Evolutionary conservation across 2,888 invertebrate species (phyloP), one percentile per base, ranked within the genome.

Genomic region (Tetragonisca angustula): DNA sequence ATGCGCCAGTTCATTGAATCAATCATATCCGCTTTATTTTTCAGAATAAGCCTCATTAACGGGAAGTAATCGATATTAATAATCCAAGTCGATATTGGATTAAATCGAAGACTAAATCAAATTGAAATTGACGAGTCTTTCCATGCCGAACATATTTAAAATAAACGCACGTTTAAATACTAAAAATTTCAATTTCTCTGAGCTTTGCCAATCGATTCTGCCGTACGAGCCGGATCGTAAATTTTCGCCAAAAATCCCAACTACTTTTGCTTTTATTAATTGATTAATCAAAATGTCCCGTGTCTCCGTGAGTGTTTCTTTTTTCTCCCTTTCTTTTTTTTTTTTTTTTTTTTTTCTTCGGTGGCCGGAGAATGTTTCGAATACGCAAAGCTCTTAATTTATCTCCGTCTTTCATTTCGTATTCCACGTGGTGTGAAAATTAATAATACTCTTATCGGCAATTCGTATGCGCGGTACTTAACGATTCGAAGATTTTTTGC

Each of bases 351-450:
- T 0, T 11, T 11, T 11, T 43, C 11, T 43, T 17, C 61, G 17
- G 17, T 61, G 24, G 24, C 61, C 17, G 17, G 61, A 24, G 9
- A 61, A n/a, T n/a, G 27, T 52, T 69, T 62, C 59, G 49, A 19
- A 75, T 70, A 65, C 27, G 56, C 19, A 50, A 68, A 81, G 43
- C 62, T 69, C 49, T 71, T 78, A 70, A 83, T 78, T 78, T 75
- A 84, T 84, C 71, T 74, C 24, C 4, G 56, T 21, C 50, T 76
- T 62, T 77, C 75, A 83, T 78, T 78, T 71, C 69, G 61, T 78
- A 73, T 83, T 74, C 76, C 43, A 32, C 36, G 27, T 71, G 75
- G 84, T 83, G 84, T 84, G 74, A 84, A 84, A 83, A 65, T 64
- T 79, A 79, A 83, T 83, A 67, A 68, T 71, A 73, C 62, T 82